phyloP scores from a whole-genome alignment of 2,113 vertebrate genomes.

The Hemibagrus wyckioides region DNA sequence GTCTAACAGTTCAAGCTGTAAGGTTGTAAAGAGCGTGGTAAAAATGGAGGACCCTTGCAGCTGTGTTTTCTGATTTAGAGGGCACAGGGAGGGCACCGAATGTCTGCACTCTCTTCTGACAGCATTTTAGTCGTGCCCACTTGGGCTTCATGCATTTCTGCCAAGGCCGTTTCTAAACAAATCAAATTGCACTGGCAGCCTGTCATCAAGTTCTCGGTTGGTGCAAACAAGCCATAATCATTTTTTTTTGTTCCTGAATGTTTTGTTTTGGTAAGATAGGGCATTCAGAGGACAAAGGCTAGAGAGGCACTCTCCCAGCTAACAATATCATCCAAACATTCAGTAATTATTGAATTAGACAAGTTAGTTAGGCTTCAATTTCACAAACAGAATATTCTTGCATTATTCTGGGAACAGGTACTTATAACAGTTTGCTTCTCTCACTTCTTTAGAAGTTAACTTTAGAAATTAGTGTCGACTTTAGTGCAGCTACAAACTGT shows the following conservation, averaged over 20 bases:
- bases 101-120: slow-evolving; percentile 14
- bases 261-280: slow-evolving; percentile 5
- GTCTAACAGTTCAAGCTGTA: slow-evolving; percentile 33
- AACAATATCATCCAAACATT: not conserved
- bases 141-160: slow-evolving; percentile 1
- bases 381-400: not conserved
- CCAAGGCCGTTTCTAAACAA: slow-evolving; percentile 12
- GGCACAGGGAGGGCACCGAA: not conserved
- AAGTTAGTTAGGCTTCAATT: not conserved
- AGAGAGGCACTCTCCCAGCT: not conserved
- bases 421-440: not conserved
- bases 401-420: not conserved
- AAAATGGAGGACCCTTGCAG: slow-evolving; percentile 34
- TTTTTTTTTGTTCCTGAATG: slow-evolving; percentile 2
- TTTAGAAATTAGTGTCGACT: too few species aligned
- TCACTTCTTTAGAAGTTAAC: too few species aligned
- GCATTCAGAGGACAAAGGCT: slow-evolving; percentile 33
- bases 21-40: slow-evolving; percentile 18
- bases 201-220: slow-evolving; percentile 27
- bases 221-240: slow-evolving; percentile 17
- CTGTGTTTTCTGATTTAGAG: slow-evolving; percentile 11
- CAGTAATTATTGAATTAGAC: not conserved
- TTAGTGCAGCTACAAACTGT: not conserved
- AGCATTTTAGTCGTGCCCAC: slow-evolving; percentile 19
- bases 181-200: slow-evolving; percentile 31